A percentile compares a stretch with the other conserved stretches of the same genome.
These are phyloP conservation scores for Leucoraja ocellata DNA, from an alignment of 2,797 vertebrate species.

Conservation along the genomic window DNA sequence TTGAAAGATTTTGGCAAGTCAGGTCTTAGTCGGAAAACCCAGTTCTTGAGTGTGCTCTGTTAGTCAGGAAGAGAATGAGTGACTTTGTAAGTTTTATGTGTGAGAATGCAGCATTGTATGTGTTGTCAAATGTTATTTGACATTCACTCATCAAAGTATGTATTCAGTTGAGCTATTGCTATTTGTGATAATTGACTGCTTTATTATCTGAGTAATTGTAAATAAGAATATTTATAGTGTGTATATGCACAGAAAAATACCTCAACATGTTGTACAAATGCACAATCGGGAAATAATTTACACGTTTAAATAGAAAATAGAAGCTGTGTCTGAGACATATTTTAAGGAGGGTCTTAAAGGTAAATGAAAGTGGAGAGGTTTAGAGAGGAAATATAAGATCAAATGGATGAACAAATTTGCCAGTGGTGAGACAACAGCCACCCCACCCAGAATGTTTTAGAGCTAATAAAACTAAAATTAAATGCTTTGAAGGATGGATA, in stretches of 20 bases:
- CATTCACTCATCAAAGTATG: neutral
- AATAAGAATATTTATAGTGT: neutral
- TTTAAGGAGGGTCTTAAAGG: neutral
- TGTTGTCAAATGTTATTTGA: neutral
- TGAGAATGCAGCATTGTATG: neutral
- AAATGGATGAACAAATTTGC: neutral
- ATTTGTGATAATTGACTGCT: neutral
- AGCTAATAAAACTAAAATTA: no score
- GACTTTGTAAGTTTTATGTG: neutral
- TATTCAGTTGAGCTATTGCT: neutral
- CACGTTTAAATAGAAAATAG: neutral
- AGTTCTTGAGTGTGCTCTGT: neutral
- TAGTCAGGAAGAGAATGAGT: neutral
- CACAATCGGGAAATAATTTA: neutral
- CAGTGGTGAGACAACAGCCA: neutral
- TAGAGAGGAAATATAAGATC: no score
- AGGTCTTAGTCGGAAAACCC: neutral
- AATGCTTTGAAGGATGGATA: neutral
- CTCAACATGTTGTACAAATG: neutral
- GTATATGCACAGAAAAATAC: neutral
- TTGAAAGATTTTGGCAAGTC: neutral
- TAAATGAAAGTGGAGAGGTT: neutral
- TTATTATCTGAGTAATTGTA: neutral
- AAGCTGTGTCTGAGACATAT: neutral
- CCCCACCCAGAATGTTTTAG: no score